Conservation (phyloP, 2,113 vertebrate genomes). For the Pseudorectes ferrugineus region DNA sequence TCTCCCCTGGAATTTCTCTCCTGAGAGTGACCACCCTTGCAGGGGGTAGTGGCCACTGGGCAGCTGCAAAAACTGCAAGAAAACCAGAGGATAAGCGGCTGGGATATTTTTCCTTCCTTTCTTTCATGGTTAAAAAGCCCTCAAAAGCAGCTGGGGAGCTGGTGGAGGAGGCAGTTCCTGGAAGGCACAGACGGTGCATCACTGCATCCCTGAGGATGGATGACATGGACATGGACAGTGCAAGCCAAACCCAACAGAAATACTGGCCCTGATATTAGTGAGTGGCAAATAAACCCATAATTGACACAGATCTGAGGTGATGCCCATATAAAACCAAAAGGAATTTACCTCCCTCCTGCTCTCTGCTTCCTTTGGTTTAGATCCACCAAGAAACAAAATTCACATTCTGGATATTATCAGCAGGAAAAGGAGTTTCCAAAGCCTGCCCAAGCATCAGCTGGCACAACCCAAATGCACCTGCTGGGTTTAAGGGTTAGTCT, state of each 20-base stretch:
- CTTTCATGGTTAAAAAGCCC: background rate
- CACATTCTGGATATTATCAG: background rate
- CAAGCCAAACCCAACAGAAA: background rate
- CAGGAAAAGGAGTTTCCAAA: background rate
- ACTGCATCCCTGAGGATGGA: background rate
- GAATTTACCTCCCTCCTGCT: background rate
- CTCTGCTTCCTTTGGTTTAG: background rate
- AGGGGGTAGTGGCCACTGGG: background rate
- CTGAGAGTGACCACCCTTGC: background rate
- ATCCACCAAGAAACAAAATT: background rate
- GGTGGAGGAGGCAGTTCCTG: background rate
- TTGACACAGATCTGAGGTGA: background rate
- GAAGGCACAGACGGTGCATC: accelerated
- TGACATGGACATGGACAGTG: background rate
- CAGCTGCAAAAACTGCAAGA: background rate
- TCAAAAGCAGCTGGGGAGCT: background rate
- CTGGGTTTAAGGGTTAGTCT: background rate
- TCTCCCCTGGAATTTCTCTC: background rate
- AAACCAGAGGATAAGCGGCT: background rate
- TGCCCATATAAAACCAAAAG: background rate
- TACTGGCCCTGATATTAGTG: background rate
- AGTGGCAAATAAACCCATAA: background rate
- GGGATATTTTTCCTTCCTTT: background rate
- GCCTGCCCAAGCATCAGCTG: background rate
- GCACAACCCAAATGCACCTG: background rate